Evolutionary conservation across 2,888 invertebrate genomes (phyloP), one percentile per base, ranked within the genome.

Genomic region (Halocaridina rubra): DNA sequence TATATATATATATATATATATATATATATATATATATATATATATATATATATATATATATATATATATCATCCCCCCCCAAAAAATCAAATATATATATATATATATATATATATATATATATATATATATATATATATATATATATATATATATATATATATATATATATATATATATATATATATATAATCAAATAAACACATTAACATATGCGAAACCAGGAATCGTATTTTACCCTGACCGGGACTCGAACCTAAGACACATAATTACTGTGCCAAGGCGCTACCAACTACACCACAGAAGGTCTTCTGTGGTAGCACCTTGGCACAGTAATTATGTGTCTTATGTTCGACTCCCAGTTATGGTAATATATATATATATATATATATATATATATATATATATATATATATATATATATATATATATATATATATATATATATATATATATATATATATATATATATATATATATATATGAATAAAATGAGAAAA

Each of bases 21-120:
- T 22, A 61, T 2, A 61, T 1, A 61, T 2, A 61, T 22, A 61
- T 2, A 61, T 2, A 61, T 2, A 61, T 22, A 61, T 13, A 61
- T 61, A 61, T 61, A 61, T 61, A 61, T 61, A 61, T 61, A 61
- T 61, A 61, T 61, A 61, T 61, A 61, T 61, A 61, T 61, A 61
- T 61, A 61, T 61, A 61, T 19, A 61, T 22, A 22, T 61, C n/a
- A 61, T 61, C 7, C n/a, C 7, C n/a, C 7, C n/a, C 7, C 19
- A 61, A 7, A 61, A 13, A 61, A 13, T 13, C n/a, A 61, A 13
- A 61, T 61, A 61, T 61, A 61, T 39, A 39, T 39, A 39, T 39
- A 39, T 39, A 39, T 39, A 39, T 39, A 39, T 39, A 39, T 39
- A 13, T 39, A 39, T 39, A 39, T 39, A 39, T 39, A 39, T 19